Evolutionary conservation across 2,888 invertebrate species (phyloP).

Genomic region (Hoplodrina blanda): DNA sequence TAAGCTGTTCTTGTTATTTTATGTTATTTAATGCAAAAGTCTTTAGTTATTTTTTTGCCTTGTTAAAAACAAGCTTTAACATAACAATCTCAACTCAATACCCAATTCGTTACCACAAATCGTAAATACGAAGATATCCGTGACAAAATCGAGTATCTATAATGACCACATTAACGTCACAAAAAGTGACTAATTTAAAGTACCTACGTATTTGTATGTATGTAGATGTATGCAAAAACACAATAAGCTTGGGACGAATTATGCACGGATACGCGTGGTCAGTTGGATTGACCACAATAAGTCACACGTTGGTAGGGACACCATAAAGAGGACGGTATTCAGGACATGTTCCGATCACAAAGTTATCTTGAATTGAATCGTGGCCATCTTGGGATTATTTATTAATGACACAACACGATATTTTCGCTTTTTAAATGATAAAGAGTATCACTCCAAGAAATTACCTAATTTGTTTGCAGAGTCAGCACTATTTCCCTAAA

Average conservation of each 20-base stretch:
- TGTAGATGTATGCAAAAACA: conserved; percentile 75
- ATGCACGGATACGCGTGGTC: conserved; percentile 73
- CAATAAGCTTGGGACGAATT: conserved; percentile 74
- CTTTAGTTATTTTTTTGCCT: background rate
- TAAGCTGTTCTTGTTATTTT: too few species aligned
- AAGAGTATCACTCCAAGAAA: too few species aligned
- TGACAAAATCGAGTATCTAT: conserved; percentile 55
- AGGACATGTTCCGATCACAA: conserved; percentile 7
- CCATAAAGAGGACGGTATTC: conserved; percentile 5
- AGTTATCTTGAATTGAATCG: conserved; percentile 7
- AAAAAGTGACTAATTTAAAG: conserved; percentile 61
- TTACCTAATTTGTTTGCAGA: too few species aligned
- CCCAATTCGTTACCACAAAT: conserved; percentile 33
- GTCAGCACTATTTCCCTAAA: too few species aligned
- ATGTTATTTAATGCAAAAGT: too few species aligned
- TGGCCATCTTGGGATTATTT: background rate
- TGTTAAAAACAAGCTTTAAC: background rate
- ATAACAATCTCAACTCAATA: conserved; percentile 23
- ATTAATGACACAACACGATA: too few species aligned
- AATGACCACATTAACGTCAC: conserved; percentile 62
- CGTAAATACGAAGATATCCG: conserved; percentile 38
- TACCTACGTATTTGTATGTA: conserved; percentile 48
- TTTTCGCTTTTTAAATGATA: background rate
- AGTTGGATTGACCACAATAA: conserved; percentile 73
- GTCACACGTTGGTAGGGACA: conserved; percentile 69